A percentile compares a stretch with the other conserved stretches of the same genome.
Conservation (phyloP, 2,113 vertebrate species). For the Micromys minutus region DNA sequence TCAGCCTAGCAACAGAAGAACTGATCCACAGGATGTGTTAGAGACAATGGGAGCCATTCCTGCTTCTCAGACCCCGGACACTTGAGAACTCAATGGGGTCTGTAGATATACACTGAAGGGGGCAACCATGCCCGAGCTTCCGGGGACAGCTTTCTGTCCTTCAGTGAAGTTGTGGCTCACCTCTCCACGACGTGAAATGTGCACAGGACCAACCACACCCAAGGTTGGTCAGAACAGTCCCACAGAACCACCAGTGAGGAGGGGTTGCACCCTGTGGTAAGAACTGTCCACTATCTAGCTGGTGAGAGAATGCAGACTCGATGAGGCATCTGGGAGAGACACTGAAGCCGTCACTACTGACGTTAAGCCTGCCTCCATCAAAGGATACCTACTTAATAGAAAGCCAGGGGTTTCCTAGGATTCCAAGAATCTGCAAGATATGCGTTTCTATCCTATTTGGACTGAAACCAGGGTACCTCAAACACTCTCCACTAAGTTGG, state of each 20-base stretch:
- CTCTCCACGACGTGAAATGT: not conserved
- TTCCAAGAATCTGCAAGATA: not conserved
- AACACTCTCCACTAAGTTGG: constrained; percentile 44
- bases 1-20: constrained; percentile 22
- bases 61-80: not conserved
- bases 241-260: not conserved
- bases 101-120: not conserved
- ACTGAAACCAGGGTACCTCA: constrained; percentile 17
- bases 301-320: accelerated
- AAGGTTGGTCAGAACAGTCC: not conserved
- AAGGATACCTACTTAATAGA: not conserved
- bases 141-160: not conserved
- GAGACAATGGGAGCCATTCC: not conserved
- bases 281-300: not conserved
- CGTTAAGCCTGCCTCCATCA: not conserved
- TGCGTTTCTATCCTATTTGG: not conserved
- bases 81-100: not conserved
- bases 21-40: not conserved
- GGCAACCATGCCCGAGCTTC: not conserved
- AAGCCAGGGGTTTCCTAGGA: not conserved
- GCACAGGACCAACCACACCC: not conserved
- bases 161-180: not conserved
- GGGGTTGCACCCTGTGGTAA: accelerated
- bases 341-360: not conserved
- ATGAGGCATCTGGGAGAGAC: not conserved